These are phyloP conservation scores for Taurulus bubalis DNA, from an alignment of 2,113 vertebrate genomes.

Conservation along the genomic window DNA sequence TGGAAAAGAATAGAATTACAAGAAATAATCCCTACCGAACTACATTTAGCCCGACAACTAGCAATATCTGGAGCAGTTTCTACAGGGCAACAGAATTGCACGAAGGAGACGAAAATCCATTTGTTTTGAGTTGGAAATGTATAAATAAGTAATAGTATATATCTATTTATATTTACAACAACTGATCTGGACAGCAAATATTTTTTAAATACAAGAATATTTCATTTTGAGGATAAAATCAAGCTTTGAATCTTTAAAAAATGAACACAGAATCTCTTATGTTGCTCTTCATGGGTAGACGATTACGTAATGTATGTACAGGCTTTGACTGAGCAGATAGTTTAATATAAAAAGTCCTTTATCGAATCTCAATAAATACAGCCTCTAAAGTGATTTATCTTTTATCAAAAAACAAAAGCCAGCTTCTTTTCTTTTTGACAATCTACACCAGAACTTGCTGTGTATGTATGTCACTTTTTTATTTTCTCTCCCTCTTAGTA, in stretches of 20 bases:
- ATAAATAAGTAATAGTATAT: slow-evolving; percentile 55
- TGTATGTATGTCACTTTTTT: not conserved
- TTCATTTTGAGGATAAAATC: slow-evolving; percentile 7
- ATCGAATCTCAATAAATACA: slow-evolving; percentile 36
- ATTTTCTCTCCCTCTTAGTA: not conserved
- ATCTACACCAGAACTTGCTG: slow-evolving; percentile 8
- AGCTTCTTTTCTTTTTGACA: slow-evolving; percentile 19
- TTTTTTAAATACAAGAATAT: slow-evolving; percentile 20
- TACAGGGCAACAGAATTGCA: slow-evolving; percentile 44
- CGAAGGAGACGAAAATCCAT: slow-evolving; percentile 38
- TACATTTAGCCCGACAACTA: slow-evolving; percentile 58
- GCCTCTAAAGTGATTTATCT: slow-evolving; percentile 10
- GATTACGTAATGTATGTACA: slow-evolving; percentile 48
- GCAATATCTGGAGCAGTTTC: slow-evolving; percentile 38
- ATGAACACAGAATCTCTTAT: not conserved
- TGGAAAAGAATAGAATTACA: slow-evolving; percentile 60
- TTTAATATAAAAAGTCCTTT: slow-evolving; percentile 42
- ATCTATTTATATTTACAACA: slow-evolving; percentile 66
- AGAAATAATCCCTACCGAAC: slow-evolving; percentile 50
- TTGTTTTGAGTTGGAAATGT: slow-evolving; percentile 50
- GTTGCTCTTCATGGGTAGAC: not conserved
- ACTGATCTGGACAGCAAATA: not conserved
- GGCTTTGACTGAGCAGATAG: slow-evolving; percentile 20
- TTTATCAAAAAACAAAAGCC: slow-evolving; percentile 23
- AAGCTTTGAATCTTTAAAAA: slow-evolving; percentile 11